Conservation (phyloP, 2,888 invertebrate genomes). For the Zygothrica quintamaculata region DNA sequence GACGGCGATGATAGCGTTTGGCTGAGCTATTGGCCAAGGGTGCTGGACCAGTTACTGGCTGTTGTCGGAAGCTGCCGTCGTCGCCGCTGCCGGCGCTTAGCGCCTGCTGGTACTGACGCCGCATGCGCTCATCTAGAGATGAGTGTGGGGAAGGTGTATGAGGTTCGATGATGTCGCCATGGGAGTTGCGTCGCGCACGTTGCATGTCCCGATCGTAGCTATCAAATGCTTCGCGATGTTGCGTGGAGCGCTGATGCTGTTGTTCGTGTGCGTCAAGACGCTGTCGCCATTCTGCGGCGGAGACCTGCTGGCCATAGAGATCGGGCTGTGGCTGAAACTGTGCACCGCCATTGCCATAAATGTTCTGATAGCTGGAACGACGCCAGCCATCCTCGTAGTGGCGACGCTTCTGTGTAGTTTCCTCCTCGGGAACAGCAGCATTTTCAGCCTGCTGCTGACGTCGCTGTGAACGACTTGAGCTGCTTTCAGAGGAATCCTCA, state of each 20-base stretch:
- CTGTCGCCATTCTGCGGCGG: constrained; percentile 80
- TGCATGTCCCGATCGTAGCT: constrained; percentile 72
- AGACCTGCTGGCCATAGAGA: constrained; percentile 87
- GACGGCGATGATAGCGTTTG: constrained; percentile 81
- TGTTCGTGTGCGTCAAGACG: constrained; percentile 78
- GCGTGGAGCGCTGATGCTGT: constrained; percentile 58
- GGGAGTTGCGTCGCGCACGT: constrained; percentile 65
- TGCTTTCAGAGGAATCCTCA: constrained; percentile 93
- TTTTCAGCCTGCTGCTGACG: constrained; percentile 83
- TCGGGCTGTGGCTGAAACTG: constrained; percentile 88
- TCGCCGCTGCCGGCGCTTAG: constrained; percentile 66
- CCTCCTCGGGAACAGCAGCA: constrained; percentile 85
- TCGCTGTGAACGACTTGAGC: constrained; percentile 90
- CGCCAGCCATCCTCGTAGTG: constrained; percentile 90
- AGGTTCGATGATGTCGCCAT: constrained; percentile 64
- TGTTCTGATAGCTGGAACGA: constrained; percentile 86
- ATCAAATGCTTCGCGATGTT: constrained; percentile 54
- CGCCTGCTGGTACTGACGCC: constrained; percentile 66
- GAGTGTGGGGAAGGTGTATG: constrained; percentile 72
- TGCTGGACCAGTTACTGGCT: constrained; percentile 15
- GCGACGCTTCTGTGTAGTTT: constrained; percentile 84
- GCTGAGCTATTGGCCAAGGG: constrained; percentile 44
- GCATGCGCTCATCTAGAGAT: constrained; percentile 75
- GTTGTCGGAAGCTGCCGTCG: constrained; percentile 68
- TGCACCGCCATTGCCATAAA: constrained; percentile 84